These are phyloP conservation scores for Enteromius argenteus DNA, from an alignment of 2,797 vertebrate species.

Conservation along the genomic window DNA sequence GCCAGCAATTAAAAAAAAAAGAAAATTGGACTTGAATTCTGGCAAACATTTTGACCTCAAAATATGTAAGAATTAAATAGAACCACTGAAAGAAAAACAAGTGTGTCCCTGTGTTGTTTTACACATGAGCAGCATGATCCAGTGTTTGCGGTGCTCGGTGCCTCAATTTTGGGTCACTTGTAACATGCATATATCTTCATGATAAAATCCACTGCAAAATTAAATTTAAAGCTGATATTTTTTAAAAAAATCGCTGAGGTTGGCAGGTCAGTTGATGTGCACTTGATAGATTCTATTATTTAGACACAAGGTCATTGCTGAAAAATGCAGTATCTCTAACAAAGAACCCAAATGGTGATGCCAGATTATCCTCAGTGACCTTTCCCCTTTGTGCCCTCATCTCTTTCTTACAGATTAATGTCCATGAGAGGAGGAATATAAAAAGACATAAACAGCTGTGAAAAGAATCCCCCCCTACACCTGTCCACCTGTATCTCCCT, in stretches of 20 bases:
- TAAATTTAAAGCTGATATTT: no score
- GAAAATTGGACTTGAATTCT: no score
- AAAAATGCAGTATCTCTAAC: conserved; percentile 13
- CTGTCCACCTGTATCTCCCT: conserved; percentile 71
- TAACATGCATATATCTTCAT: no score
- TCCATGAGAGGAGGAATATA: conserved; percentile 47
- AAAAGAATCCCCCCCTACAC: conserved; percentile 67
- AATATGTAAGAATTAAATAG: not conserved
- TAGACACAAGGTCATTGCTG: conserved; percentile 19
- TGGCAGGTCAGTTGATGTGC: conserved; percentile 7
- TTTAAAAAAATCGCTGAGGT: no score
- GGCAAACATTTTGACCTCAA: not conserved
- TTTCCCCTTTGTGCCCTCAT: conserved; percentile 58
- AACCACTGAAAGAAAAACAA: not conserved
- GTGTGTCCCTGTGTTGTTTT: not conserved
- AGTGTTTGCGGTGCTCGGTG: no score
- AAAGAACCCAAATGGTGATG: conserved; percentile 42
- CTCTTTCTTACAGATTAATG: conserved; percentile 71
- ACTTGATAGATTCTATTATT: not conserved
- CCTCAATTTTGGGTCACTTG: no score
- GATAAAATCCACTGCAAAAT: no score
- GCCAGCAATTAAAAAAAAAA: no score
- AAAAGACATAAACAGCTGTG: conserved; percentile 58
- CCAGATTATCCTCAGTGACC: conserved; percentile 46
- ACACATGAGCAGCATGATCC: not conserved